Evolutionary conservation across 2,888 invertebrate species (phyloP), one percentile per base, ranked within the genome.

Genomic region (Belgica antarctica): DNA sequence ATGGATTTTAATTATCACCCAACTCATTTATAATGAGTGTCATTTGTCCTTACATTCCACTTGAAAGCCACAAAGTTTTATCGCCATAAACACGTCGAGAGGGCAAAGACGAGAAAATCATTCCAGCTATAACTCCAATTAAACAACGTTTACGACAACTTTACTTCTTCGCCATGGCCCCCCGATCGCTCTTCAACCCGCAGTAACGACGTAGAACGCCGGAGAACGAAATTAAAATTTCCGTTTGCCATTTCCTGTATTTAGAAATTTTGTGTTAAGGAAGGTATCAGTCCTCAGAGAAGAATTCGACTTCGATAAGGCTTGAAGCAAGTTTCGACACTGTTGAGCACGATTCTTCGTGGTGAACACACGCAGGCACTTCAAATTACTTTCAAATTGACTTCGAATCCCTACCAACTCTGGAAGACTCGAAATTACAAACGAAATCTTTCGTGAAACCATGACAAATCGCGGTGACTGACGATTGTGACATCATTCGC

Each of bases 1-100:
- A 68, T 68, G 68, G 68, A 68, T 68, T 68, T 68, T 68, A 68
- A 68, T 68, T 68, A 68, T 68, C 68, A 68, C 68, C 57, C 68
- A 68, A 57, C 52, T 68, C 68, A 68, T 52, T 68, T 68, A 47
- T 68, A 68, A 68, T 68, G 68, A 68, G 57, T 57, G 34, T 57
- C 52, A 57, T 68, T 68, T 57, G 68, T 68, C 25, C 59, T 59
- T 59, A 59, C 59, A 59, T 59, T 59, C 59, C 59, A 59, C 59
- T 27, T 19, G 59, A 27, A 4, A 61, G 24, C 52, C n/a, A 52
- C 5, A 52, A 17, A 52, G 22, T n/a, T 52, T 52, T 52, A 52
- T 52, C 52, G 52, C 17, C 17, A n/a, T 46, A 46, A 52, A 27
- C 65, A 47, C 65, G n/a, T 46, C 65, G 36, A 34, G 19, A 34